Evolutionary conservation across 2,888 invertebrate species (phyloP).

Genomic region (Tubulanus polymorphus): DNA sequence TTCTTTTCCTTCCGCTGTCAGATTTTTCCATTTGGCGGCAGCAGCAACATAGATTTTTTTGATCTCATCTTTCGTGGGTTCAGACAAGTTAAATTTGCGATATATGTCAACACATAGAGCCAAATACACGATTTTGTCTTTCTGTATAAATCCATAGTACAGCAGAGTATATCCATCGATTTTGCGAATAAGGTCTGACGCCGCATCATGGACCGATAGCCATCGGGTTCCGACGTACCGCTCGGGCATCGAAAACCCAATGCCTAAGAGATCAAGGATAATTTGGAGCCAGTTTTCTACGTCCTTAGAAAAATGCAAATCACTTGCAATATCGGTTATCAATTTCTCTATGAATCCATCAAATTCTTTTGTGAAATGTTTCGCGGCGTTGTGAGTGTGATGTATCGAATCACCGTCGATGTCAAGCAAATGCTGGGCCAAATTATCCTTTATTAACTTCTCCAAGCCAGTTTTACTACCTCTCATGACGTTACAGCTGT

Average conservation of each 20-base stretch:
- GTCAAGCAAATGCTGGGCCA: constrained; percentile 10
- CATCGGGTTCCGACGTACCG: constrained; percentile 11
- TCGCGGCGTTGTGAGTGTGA: constrained; percentile 16
- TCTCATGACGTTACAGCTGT: constrained; percentile 4
- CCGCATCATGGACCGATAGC: constrained; percentile 14
- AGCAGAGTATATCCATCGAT: constrained; percentile 19
- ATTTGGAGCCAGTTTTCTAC: constrained; percentile 4
- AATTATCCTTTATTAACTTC: background rate
- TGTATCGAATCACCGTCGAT: constrained; percentile 21
- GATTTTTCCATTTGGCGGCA: too few relatives aligned
- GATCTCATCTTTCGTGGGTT: too few relatives aligned
- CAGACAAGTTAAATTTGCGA: too few relatives aligned
- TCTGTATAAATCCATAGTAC: constrained; percentile 9
- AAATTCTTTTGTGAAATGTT: constrained; percentile 12
- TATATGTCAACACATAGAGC: too few relatives aligned
- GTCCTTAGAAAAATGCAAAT: constrained; percentile 13
- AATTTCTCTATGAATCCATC: constrained; percentile 8
- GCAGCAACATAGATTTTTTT: too few relatives aligned
- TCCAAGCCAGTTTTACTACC: constrained; percentile 5
- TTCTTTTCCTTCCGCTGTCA: too few relatives aligned
- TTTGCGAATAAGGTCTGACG: constrained; percentile 10
- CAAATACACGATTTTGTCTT: too few relatives aligned
- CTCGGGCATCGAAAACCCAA: constrained; percentile 8
- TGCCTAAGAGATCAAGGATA: constrained; percentile 7
- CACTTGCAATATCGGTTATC: constrained; percentile 12